Percentiles rank a stretch among this genome's conserved stretches.
Evolutionary conservation across 2,888 invertebrate species (phyloP).

Genomic region (Drosophila neonasuta): DNA sequence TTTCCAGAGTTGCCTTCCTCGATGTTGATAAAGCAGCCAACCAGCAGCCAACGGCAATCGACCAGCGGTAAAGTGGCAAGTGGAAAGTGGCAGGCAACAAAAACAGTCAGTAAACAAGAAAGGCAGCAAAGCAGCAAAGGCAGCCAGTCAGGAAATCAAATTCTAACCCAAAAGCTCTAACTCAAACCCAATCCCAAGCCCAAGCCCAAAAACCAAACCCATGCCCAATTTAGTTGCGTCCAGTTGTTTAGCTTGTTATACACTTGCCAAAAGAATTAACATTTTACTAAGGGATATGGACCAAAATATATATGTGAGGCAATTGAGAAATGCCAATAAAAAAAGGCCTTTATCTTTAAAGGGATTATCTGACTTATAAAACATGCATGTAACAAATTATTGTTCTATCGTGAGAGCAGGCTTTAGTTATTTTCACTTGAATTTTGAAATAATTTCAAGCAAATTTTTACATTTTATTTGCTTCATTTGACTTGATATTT

Average conservation of each 20-base stretch:
- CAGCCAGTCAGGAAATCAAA: slow-evolving; percentile 50
- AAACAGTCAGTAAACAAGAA: slow-evolving; percentile 6
- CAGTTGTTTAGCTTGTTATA: slow-evolving; percentile 34
- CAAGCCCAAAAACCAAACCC: neutral
- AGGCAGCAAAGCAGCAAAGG: slow-evolving; percentile 6
- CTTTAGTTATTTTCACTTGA: neutral
- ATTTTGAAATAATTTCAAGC: neutral
- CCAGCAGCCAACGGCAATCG: slow-evolving; percentile 11
- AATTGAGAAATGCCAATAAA: neutral
- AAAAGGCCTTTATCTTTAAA: neutral
- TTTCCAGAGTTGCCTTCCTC: slow-evolving; percentile 38
- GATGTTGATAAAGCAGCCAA: slow-evolving; percentile 61
- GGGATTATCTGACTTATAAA: neutral
- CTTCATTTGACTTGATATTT: neutral
- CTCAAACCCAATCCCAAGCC: slow-evolving; percentile 20
- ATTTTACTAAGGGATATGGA: neutral
- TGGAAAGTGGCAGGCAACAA: neutral
- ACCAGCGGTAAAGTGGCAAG: neutral
- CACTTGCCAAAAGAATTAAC: slow-evolving; percentile 9
- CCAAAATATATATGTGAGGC: neutral
- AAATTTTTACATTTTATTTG: neutral
- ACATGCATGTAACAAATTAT: neutral
- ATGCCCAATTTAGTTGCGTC: slow-evolving; percentile 34
- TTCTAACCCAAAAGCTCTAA: slow-evolving; percentile 28
- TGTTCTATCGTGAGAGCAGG: neutral